Evolutionary conservation across 1,140 invertebrate species (phyloP).

Genomic region (Bombus impatiens): DNA sequence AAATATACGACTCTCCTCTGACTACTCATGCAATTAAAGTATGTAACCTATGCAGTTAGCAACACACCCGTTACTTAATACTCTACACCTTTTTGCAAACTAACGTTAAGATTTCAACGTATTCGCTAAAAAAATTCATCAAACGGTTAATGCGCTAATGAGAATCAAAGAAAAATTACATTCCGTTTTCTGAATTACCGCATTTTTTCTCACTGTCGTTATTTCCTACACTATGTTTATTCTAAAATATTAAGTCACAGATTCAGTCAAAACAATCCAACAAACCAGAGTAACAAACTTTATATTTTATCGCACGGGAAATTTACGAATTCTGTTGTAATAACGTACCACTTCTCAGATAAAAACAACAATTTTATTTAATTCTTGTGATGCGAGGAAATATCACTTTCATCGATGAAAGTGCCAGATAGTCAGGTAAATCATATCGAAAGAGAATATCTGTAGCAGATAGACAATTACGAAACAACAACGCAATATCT

Average conservation of each 20-base stretch:
- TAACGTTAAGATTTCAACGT: too few relatives aligned
- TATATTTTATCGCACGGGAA: not conserved
- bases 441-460: not conserved
- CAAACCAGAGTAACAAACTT: not conserved
- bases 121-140: too few relatives aligned
- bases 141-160: too few relatives aligned
- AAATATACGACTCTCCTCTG: too few relatives aligned
- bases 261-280: not conserved
- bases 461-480: conserved; percentile 4
- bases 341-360: not conserved
- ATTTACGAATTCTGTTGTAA: not conserved
- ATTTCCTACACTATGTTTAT: not conserved
- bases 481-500: conserved; percentile 19
- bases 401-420: not conserved
- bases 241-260: not conserved
- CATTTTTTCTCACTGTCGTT: too few relatives aligned
- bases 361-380: not conserved
- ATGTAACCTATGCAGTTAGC: too few relatives aligned
- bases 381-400: too few relatives aligned
- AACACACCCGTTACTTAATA: too few relatives aligned
- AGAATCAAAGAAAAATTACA: too few relatives aligned
- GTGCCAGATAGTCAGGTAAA: not conserved
- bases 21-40: too few relatives aligned
- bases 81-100: too few relatives aligned
- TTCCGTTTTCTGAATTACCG: too few relatives aligned